Conservation (phyloP, 2,113 vertebrate species). For the Thalassarche chlororhynchos region DNA sequence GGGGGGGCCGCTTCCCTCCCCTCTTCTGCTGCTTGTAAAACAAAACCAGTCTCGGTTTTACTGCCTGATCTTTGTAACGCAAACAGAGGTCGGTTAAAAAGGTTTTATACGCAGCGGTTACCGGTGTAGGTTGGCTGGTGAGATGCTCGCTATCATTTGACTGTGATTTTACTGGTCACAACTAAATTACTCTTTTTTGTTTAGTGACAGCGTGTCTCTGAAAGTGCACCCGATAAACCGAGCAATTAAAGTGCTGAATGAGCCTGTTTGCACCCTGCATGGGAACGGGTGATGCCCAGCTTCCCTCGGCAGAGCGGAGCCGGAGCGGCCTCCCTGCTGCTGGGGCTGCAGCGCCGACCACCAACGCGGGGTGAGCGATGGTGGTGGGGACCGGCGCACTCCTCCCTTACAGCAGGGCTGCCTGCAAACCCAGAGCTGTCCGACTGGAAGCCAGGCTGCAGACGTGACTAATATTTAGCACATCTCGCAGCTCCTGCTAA, state of each 20-base stretch:
- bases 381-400: fast-evolving
- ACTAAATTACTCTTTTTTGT: background rate
- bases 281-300: background rate
- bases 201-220: background rate
- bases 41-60: constrained; percentile 29
- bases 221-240: background rate
- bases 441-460: background rate
- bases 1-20: background rate
- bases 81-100: constrained; percentile 30
- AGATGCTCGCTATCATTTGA: background rate
- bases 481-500: background rate
- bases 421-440: background rate
- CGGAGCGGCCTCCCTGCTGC: background rate
- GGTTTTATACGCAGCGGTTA: background rate
- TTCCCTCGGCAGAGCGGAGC: background rate
- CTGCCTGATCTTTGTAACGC: constrained; percentile 58
- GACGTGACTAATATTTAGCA: background rate
- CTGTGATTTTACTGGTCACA: background rate
- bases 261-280: background rate
- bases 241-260: background rate
- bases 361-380: fast-evolving
- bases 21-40: constrained; percentile 26
- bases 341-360: fast-evolving
- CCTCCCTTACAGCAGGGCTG: background rate
- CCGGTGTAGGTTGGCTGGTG: background rate